phyloP scores from a whole-genome alignment of 1,140 invertebrate species.

The Bombus difficillimus region DNA sequence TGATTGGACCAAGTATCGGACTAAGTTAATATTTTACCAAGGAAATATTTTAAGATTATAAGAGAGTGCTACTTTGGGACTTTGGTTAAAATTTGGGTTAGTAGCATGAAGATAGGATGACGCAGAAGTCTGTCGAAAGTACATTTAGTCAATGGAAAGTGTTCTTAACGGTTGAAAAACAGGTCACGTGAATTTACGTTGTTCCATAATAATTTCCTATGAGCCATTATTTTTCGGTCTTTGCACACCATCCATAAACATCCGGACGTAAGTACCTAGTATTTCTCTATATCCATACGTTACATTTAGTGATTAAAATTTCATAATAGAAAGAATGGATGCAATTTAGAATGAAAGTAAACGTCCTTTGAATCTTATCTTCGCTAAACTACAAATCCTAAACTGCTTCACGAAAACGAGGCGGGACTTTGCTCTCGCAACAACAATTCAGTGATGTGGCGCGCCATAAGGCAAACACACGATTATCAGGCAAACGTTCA shows the following conservation, averaged over 20 bases:
- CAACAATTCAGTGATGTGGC: conserved; percentile 29
- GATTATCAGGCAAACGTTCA: conserved; percentile 39
- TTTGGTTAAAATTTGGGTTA: not conserved
- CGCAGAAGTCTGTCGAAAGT: not conserved
- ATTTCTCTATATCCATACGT: no score
- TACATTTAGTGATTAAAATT: not conserved
- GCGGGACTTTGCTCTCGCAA: not conserved
- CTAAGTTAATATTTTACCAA: not conserved
- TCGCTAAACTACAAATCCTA: not conserved
- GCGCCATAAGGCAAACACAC: conserved; percentile 37
- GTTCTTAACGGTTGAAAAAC: no score
- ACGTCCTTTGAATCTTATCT: not conserved
- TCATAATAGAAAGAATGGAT: not conserved
- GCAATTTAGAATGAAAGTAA: no score
- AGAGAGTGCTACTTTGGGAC: not conserved
- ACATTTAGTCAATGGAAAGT: not conserved
- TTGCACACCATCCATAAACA: no score
- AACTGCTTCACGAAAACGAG: not conserved
- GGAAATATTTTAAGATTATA: not conserved
- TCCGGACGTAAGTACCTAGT: no score
- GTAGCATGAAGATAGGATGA: not conserved
- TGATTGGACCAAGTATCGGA: not conserved
- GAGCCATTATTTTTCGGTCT: no score
- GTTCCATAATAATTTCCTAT: no score
- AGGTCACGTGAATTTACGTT: no score